Conservation (phyloP, 1,140 invertebrate species). For the Helicoverpa armigera region DNA sequence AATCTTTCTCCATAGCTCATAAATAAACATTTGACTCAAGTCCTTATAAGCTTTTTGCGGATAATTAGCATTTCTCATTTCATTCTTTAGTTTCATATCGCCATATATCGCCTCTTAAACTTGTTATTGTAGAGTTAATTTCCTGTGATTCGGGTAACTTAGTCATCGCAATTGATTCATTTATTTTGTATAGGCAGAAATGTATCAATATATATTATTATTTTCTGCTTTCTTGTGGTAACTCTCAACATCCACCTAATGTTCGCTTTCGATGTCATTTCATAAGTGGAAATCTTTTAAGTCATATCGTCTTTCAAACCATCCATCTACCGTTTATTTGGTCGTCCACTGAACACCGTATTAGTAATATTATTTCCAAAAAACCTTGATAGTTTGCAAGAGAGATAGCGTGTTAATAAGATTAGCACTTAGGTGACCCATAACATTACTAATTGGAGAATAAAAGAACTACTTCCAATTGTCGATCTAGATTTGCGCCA, state of each 20-base stretch:
- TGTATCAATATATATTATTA: no score
- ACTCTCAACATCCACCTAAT: no score
- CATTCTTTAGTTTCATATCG: slow-evolving; percentile 3
- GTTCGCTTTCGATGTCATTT: no score
- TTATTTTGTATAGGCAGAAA: no score
- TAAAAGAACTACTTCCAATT: slow-evolving; percentile 4
- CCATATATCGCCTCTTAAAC: slow-evolving; percentile 11
- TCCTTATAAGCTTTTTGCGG: slow-evolving; percentile 6
- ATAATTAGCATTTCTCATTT: slow-evolving; percentile 6
- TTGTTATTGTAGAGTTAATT: background rate
- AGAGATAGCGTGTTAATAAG: background rate
- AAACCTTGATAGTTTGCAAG: no score
- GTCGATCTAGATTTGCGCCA: slow-evolving; percentile 34
- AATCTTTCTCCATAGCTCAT: background rate
- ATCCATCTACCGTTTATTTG: no score
- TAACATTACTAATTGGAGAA: background rate
- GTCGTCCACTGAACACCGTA: no score
- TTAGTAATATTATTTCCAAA: no score
- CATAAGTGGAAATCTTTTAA: no score
- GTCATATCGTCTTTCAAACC: no score
- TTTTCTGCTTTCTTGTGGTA: no score
- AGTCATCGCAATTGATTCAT: background rate
- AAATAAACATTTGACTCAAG: slow-evolving; percentile 2
- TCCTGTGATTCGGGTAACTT: background rate
- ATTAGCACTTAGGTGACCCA: background rate